phyloP scores from a whole-genome alignment of 2,797 vertebrate genomes.

The Vipera ursinii region DNA sequence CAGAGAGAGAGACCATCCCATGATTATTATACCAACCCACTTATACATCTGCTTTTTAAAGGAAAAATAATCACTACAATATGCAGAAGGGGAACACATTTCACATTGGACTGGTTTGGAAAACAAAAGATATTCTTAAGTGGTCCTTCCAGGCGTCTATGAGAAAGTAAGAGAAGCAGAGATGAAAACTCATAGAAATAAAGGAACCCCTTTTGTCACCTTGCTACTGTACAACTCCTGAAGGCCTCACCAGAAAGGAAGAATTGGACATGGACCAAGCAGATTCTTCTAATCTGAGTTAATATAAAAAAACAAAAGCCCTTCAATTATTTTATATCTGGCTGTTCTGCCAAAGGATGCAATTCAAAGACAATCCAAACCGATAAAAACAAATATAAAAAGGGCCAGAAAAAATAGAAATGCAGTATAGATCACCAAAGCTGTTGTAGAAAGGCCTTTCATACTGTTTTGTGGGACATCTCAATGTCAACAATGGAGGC shows the following conservation, averaged over 20 bases:
- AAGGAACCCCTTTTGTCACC: not conserved
- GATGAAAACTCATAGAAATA: not conserved
- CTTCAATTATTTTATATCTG: not conserved
- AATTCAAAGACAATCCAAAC: not conserved
- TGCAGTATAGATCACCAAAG: not conserved
- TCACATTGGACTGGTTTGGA: not conserved
- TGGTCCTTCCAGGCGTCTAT: not conserved
- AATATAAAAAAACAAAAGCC: not conserved
- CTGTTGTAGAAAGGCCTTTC: not conserved
- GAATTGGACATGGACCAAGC: not conserved
- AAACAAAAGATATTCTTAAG: not conserved
- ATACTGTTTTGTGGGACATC: not conserved
- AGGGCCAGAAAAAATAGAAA: not conserved
- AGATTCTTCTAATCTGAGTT: not conserved
- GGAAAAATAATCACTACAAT: not conserved
- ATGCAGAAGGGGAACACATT: not conserved
- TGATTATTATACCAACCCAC: not conserved
- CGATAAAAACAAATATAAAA: not conserved
- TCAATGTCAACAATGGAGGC: not conserved
- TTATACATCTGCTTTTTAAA: not conserved
- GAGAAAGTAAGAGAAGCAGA: not conserved
- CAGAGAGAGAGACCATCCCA: not conserved
- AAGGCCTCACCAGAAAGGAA: not conserved
- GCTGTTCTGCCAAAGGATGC: not conserved
- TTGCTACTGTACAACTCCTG: not conserved